A percentile compares a stretch with the other conserved stretches of the same genome.
Evolutionary conservation across 2,113 vertebrate genomes (phyloP).

Genomic region (Dolichallabes microphthalmus): DNA sequence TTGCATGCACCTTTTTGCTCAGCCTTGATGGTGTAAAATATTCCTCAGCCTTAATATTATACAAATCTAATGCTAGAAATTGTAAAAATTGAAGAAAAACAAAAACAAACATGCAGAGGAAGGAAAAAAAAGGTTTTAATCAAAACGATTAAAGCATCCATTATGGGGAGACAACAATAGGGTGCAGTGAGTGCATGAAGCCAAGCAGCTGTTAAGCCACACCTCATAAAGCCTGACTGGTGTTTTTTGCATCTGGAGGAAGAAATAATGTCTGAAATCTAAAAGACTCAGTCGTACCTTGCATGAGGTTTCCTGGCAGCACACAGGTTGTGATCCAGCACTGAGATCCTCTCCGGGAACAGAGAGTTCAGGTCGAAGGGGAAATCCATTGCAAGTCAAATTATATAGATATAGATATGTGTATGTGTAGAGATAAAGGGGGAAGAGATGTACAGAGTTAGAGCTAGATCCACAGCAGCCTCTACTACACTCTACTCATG

Average conservation of each 20-base stretch:
- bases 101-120: neutral
- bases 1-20: neutral
- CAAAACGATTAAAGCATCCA: neutral
- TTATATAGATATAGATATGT: neutral
- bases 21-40: no score
- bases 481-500: neutral
- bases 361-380: conserved; percentile 70
- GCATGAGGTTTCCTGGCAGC: conserved; percentile 58
- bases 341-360: conserved; percentile 68
- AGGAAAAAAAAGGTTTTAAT: neutral
- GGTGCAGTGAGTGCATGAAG: neutral
- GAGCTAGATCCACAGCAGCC: neutral
- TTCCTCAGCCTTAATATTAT: neutral
- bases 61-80: neutral
- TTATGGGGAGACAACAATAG: neutral
- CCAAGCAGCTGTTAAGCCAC: neutral
- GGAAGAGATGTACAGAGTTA: neutral
- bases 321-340: conserved; percentile 69
- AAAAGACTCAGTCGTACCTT: conserved; percentile 60
- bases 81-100: neutral
- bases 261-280: neutral
- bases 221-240: neutral
- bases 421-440: neutral
- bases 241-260: neutral
- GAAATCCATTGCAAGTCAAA: conserved; percentile 64